These are phyloP conservation scores for Kuschelorhynchus macadamiae DNA, from an alignment of 2,888 invertebrate genomes.

Conservation along the genomic window DNA sequence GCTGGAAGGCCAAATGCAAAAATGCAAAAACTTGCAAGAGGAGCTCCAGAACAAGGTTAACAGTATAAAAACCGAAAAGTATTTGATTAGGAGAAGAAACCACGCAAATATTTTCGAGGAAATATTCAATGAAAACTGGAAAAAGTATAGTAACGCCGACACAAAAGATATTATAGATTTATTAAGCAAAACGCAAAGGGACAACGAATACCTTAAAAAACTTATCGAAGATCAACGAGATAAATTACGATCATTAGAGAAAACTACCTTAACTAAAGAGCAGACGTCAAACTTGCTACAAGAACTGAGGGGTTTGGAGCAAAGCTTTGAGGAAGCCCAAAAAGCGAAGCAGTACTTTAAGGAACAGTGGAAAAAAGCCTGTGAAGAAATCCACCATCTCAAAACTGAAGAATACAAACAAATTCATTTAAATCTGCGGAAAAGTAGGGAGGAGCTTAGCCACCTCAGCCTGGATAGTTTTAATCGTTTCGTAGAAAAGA, in stretches of 20 bases:
- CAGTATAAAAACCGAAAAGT: constrained; percentile 53
- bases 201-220: constrained; percentile 62
- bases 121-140: constrained; percentile 59
- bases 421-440: constrained; percentile 71
- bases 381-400: constrained; percentile 76
- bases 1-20: constrained; percentile 71
- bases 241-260: constrained; percentile 69
- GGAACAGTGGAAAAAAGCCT: constrained; percentile 77
- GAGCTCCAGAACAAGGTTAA: constrained; percentile 73
- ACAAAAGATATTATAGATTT: constrained; percentile 61
- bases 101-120: constrained; percentile 54
- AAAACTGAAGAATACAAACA: constrained; percentile 72
- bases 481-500: not conserved
- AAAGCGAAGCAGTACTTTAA: constrained; percentile 83
- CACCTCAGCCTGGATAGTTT: constrained; percentile 55
- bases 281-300: constrained; percentile 77
- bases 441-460: constrained; percentile 65
- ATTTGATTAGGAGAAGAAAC: constrained; percentile 53
- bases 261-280: constrained; percentile 75
- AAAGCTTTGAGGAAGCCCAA: constrained; percentile 75
- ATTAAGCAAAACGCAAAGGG: constrained; percentile 63
- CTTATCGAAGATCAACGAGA: constrained; percentile 61
- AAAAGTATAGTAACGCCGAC: constrained; percentile 58
- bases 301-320: constrained; percentile 77
- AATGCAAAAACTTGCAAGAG: constrained; percentile 74